A percentile compares a stretch with the other conserved stretches of the same genome.
Conservation (phyloP, 2,888 invertebrate species). For the Asteroscopus sphinx region DNA sequence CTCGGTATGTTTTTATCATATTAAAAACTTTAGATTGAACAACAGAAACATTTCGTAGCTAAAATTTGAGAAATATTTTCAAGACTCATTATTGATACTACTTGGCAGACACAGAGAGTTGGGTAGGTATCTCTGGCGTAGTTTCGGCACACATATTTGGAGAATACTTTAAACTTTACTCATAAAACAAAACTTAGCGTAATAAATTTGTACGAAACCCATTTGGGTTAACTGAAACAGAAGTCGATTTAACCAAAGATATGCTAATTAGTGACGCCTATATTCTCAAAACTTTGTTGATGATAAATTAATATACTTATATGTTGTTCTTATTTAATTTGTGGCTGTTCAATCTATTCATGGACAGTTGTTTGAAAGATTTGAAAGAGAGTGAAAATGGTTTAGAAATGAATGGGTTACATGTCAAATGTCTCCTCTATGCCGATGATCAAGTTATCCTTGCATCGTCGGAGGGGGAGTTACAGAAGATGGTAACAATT, state of each 20-base stretch:
- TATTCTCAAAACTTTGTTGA: constrained; percentile 17
- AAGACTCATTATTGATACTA: constrained; percentile 29
- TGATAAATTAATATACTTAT: not conserved
- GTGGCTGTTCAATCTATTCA: too few species aligned
- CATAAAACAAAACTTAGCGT: constrained; percentile 64
- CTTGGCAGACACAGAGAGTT: constrained; percentile 11
- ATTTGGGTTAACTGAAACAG: constrained; percentile 58
- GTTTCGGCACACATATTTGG: constrained; percentile 44
- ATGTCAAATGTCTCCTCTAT: too few species aligned
- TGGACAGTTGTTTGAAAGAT: too few species aligned
- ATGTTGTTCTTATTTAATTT: too few species aligned
- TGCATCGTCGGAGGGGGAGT: too few species aligned
- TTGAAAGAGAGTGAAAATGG: too few species aligned
- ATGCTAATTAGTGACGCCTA: constrained; percentile 40
- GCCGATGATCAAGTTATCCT: too few species aligned
- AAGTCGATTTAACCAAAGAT: constrained; percentile 45
- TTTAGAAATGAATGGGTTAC: too few species aligned
- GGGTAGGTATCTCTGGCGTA: constrained; percentile 18
- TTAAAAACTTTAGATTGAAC: not conserved
- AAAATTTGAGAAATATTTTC: constrained; percentile 4
- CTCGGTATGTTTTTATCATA: not conserved
- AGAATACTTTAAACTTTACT: constrained; percentile 60
- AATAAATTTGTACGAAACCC: constrained; percentile 65
- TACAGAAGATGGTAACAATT: too few species aligned
- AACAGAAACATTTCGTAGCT: constrained; percentile 1